Conservation (phyloP, 2,797 vertebrate genomes). For the Emys orbicularis region DNA sequence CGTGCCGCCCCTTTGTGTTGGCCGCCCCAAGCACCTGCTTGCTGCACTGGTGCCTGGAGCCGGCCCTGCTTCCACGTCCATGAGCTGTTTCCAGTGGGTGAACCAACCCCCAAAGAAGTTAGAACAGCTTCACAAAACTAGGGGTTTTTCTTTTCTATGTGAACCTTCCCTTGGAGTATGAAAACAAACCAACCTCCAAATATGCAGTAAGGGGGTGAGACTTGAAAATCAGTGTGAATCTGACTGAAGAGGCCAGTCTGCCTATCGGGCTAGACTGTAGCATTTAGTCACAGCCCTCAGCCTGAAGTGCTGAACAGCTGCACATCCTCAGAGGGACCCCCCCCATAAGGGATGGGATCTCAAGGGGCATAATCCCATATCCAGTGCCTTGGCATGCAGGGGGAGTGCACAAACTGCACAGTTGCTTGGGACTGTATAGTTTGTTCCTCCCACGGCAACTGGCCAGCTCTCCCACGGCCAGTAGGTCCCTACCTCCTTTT, state of each 20-base stretch:
- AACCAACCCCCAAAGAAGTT: background rate
- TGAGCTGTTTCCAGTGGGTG: background rate
- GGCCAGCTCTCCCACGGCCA: background rate
- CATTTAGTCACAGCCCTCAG: rapidly evolving
- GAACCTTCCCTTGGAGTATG: background rate
- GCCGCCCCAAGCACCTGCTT: too few relatives aligned
- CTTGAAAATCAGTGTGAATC: background rate
- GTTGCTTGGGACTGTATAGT: background rate
- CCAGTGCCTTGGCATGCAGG: background rate
- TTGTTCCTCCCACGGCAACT: too few relatives aligned
- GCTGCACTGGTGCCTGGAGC: too few relatives aligned
- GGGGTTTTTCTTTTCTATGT: background rate
- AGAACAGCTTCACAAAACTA: background rate
- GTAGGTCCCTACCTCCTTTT: background rate
- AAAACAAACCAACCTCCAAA: background rate
- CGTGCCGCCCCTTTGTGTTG: too few relatives aligned
- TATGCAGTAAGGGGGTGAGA: background rate
- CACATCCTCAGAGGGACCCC: background rate
- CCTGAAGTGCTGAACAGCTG: rapidly evolving
- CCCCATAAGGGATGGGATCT: background rate
- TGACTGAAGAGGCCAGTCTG: background rate
- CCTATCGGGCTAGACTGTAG: background rate
- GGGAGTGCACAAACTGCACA: background rate
- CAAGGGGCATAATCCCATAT: background rate
- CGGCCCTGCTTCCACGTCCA: too few relatives aligned